Evolutionary conservation across 2,113 vertebrate genomes (phyloP).

Genomic region (Ceuthmochares aereus): DNA sequence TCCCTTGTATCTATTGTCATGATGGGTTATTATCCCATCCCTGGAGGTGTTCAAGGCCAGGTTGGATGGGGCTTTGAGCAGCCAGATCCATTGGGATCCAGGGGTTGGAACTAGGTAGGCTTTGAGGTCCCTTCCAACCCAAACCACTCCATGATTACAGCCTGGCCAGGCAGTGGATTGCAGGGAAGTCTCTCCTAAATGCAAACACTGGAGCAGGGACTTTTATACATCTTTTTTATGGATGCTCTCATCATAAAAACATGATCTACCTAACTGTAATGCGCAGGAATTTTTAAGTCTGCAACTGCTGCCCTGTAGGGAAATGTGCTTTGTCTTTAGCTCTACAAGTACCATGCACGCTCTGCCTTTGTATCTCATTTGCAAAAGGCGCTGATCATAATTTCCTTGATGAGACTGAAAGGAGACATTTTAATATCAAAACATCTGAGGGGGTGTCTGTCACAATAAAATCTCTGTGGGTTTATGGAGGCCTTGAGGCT

Average conservation of each 20-base stretch:
- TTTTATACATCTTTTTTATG: neutral
- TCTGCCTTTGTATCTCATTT: neutral
- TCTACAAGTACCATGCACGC: neutral
- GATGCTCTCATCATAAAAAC: neutral
- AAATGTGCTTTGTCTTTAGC: neutral
- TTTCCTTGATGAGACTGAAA: neutral
- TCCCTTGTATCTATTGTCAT: neutral
- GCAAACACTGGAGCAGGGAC: accelerated
- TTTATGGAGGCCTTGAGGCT: neutral
- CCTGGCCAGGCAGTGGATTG: accelerated
- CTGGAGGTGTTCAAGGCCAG: too few species aligned
- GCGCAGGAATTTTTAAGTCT: neutral
- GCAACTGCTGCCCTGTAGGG: neutral
- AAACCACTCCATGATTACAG: neutral
- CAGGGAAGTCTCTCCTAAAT: neutral
- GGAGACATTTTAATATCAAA: neutral
- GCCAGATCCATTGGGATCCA: too few species aligned
- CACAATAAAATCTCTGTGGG: neutral
- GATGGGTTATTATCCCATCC: neutral
- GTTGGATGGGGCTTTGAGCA: too few species aligned
- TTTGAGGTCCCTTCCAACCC: too few species aligned
- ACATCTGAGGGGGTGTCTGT: neutral
- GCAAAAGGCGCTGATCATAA: neutral
- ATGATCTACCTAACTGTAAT: accelerated
- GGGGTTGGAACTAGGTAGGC: too few species aligned